Percentiles rank a stretch among this genome's conserved stretches.
Conservation (phyloP, 2,797 vertebrate genomes). For the Pseudochirops corinnae region DNA sequence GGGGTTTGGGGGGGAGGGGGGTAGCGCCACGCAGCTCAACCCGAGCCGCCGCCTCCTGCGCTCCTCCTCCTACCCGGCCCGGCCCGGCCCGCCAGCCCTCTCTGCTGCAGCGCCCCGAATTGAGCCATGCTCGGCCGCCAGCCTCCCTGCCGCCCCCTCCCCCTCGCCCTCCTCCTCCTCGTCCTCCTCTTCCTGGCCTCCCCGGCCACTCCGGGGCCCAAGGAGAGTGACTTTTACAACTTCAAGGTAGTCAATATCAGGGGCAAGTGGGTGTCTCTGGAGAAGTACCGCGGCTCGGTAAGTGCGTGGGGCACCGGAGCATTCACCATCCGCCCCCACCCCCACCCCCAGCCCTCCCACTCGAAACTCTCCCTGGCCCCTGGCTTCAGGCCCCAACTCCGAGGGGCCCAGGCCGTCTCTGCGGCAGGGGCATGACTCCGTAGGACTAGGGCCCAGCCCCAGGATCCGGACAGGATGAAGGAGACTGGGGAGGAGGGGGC, state of each 20-base stretch:
- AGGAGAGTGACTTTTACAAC: constrained; percentile 92
- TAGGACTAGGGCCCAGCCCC: background rate
- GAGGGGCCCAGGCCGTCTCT: background rate
- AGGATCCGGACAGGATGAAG: background rate
- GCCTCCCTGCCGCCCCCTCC: background rate
- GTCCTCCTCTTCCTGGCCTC: constrained; percentile 51
- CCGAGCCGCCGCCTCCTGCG: constrained; percentile 43
- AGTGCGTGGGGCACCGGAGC: constrained; percentile 83
- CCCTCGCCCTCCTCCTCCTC: constrained; percentile 27
- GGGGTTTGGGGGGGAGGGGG: background rate
- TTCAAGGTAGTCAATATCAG: constrained; percentile 96
- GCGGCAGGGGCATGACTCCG: background rate
- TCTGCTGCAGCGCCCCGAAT: background rate
- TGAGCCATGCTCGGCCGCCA: constrained; percentile 1
- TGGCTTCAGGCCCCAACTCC: background rate
- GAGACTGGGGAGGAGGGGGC: background rate
- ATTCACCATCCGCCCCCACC: background rate
- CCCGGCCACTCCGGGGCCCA: constrained; percentile 76
- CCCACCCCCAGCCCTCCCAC: background rate
- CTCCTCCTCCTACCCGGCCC: constrained; percentile 59
- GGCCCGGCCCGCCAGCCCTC: constrained; percentile 42
- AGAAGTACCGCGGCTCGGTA: constrained; percentile 98
- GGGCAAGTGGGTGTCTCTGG: constrained; percentile 95
- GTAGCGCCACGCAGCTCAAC: constrained; percentile 54
- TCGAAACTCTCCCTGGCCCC: background rate